Evolutionary conservation across 2,113 vertebrate genomes (phyloP).

Genomic region (Crocuta crocuta): DNA sequence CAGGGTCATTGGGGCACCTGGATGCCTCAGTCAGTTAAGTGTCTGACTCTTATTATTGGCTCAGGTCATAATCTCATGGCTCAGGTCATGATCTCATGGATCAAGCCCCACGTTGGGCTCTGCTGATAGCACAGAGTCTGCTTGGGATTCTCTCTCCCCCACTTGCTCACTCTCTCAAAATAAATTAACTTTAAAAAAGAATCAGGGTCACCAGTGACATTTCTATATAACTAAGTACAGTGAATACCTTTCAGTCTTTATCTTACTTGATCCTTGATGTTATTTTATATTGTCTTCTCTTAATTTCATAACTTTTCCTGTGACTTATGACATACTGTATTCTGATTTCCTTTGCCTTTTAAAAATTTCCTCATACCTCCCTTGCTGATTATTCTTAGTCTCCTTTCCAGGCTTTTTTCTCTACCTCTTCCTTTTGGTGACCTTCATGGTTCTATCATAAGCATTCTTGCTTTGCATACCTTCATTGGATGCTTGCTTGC

Average conservation of each 20-base stretch:
- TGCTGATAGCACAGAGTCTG: too few species aligned
- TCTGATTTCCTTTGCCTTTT: not conserved
- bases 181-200: not conserved
- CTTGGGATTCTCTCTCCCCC: too few species aligned
- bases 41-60: too few species aligned
- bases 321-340: not conserved
- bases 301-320: conserved; percentile 5
- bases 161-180: too few species aligned
- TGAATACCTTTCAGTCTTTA: not conserved
- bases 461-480: not conserved
- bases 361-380: not conserved
- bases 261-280: not conserved
- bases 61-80: too few species aligned
- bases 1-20: not conserved
- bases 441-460: not conserved
- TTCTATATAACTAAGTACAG: not conserved
- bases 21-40: too few species aligned
- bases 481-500: not conserved
- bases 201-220: not conserved
- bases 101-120: too few species aligned
- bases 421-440: not conserved
- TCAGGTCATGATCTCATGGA: too few species aligned
- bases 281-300: conserved; percentile 4
- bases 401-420: not conserved
- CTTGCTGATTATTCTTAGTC: not conserved